Base-by-base conservation (phyloP, 53 echinoderm and acorn worm genomes). In the Actinopyga echinites region DNA sequence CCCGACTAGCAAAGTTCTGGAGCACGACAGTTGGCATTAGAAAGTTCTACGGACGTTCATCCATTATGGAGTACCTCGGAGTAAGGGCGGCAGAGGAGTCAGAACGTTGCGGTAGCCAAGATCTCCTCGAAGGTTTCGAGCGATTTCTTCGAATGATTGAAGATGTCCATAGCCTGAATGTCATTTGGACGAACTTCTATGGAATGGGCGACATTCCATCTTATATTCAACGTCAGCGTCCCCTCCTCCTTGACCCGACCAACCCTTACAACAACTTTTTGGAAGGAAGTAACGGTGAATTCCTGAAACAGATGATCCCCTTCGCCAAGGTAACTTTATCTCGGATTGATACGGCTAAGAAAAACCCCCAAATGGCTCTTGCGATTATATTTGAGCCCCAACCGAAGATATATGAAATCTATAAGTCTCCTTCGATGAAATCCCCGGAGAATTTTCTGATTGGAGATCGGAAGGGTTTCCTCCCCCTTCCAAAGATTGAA, bases 51-150 rank as follows among this genome's bases (percentile, higher is more conserved):
- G 61, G 61, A 25, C 60, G 81, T 8, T 80, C 81, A 2, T 80
- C 81, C 13, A 80, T 80, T n/a, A 62, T 80, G 81, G 81, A 80
- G 62, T 80, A 80, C 42, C 36, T 80, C 23, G 81, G 81, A 17
- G 63, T 20, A 19, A 36, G 42, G 40, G 81, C 81, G 12, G 81
- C 81, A 3, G 81, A 80, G 61, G 63, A 62, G 32, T 58, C 58
- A 20, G 63, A 80, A 35, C 36, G 22, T 36, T n/a, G 15, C 3
- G 60, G 38, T 1, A 38, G 81, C 3, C 61, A 61, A 34, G 44
- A 62, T 21, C 20, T 62, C 2, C 23, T 80, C 0, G 10, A 25
- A 38, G 81, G 40, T 11, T 80, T 80, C 32, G 22, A 61, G 13
- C 9, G 40, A 35, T 69, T 69, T 28, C 69, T 69, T 8, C n/a